These are phyloP conservation scores for Eurystomus gularis DNA, from an alignment of 2,113 vertebrate genomes.

Conservation along the genomic window DNA sequence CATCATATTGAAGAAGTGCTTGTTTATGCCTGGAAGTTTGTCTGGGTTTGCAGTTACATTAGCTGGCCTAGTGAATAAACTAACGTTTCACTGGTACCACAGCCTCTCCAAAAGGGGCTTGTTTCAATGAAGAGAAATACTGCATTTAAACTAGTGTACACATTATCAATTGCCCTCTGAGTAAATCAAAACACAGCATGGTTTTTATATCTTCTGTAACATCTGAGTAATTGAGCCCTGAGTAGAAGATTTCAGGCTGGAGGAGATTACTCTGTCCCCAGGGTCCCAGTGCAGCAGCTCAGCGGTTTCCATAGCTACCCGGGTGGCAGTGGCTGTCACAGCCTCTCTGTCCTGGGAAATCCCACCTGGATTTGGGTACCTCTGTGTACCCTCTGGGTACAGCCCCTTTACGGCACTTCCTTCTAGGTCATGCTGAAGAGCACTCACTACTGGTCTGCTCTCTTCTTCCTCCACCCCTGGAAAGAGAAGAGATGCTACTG, in stretches of 20 bases:
- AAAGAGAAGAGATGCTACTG: not conserved
- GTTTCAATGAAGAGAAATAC: not conserved
- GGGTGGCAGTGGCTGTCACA: not conserved
- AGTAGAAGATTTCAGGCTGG: not conserved
- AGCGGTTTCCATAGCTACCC: not conserved
- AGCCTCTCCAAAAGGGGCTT: not conserved
- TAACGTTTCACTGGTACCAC: not conserved
- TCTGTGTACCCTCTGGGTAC: not conserved
- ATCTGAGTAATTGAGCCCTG: not conserved
- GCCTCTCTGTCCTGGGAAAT: not conserved
- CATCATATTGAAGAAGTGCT: not conserved
- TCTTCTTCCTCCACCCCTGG: not conserved
- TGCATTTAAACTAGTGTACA: not conserved
- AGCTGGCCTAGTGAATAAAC: not conserved
- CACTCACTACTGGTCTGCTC: not conserved
- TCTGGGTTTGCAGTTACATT: not conserved
- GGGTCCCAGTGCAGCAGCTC: not conserved
- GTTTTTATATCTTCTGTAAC: not conserved
- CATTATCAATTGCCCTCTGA: not conserved
- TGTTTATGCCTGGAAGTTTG: not conserved
- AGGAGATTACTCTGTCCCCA: fast-evolving
- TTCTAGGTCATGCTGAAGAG: not conserved
- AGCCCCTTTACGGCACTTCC: not conserved
- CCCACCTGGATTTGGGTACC: not conserved
- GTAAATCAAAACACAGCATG: not conserved